Percentiles rank a stretch among this genome's conserved stretches.
Evolutionary conservation across 2,113 vertebrate species (phyloP).

Genomic region (Pterocles gutturalis): DNA sequence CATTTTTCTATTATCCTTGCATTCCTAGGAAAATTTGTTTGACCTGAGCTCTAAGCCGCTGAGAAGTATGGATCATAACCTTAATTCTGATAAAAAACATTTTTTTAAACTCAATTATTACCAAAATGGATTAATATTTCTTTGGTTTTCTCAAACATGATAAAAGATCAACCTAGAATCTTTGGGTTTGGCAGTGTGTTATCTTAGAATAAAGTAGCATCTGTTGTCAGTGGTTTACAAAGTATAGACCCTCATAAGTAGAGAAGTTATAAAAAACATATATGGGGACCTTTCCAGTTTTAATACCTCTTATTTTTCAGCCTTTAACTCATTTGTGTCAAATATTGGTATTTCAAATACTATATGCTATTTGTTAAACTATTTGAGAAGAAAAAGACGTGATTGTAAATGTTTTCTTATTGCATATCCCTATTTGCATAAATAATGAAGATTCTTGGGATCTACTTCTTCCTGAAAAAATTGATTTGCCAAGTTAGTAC

Average conservation of each 20-base stretch:
- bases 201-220: background rate
- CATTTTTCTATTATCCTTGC: background rate
- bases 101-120: background rate
- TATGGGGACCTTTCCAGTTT: background rate
- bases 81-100: background rate
- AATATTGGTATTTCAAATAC: background rate
- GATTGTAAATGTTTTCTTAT: background rate
- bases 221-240: background rate
- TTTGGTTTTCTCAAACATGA: background rate
- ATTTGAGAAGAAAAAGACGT: background rate
- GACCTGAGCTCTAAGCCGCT: background rate
- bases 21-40: background rate
- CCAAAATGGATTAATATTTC: background rate
- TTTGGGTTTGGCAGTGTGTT: background rate
- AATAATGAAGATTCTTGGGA: background rate
- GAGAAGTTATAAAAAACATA: background rate
- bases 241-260: background rate
- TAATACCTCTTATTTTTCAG: background rate
- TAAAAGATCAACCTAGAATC: background rate
- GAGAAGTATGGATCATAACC: background rate
- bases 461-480: background rate
- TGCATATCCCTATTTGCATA: accelerated
- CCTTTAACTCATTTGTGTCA: background rate
- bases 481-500: background rate
- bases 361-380: background rate